phyloP scores from a whole-genome alignment of 2,797 vertebrate genomes.

The Potorous gilbertii region DNA sequence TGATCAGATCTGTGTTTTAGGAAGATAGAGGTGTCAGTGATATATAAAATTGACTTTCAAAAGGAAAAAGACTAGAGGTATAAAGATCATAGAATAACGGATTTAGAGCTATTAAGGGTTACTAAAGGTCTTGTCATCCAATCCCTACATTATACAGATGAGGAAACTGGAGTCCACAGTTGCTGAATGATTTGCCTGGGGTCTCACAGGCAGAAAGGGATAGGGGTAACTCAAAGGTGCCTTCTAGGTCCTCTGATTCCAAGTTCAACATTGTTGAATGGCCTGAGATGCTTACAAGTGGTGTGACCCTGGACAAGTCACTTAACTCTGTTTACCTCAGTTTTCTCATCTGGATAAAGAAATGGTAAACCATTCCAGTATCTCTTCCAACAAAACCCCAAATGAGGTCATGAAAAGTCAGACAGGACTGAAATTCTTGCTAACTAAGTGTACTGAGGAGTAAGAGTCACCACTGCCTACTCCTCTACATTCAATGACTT shows the following conservation, averaged over 20 bases:
- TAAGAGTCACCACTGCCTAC: background rate
- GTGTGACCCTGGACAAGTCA: background rate
- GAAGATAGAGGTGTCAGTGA: background rate
- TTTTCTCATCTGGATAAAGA: background rate
- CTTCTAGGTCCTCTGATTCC: background rate
- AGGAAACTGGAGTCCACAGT: background rate
- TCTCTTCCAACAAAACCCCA: background rate
- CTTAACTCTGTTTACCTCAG: background rate
- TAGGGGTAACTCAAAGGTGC: background rate
- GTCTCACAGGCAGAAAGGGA: background rate
- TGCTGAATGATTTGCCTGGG: background rate
- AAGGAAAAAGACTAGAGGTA: background rate
- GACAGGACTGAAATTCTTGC: background rate
- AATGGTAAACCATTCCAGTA: background rate
- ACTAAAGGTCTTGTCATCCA: background rate
- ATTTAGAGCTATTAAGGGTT: background rate
- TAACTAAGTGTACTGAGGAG: background rate
- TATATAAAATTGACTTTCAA: background rate
- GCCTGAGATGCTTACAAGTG: background rate
- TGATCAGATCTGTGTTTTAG: background rate
- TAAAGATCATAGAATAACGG: background rate
- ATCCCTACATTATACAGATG: background rate
- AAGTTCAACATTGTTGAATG: background rate
- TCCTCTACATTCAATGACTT: background rate
- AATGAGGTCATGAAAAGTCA: background rate